A percentile compares a stretch with the other conserved stretches of the same genome.
Conservation (phyloP, 64 coral and sea anemone species). For the Montipora cactus region DNA sequence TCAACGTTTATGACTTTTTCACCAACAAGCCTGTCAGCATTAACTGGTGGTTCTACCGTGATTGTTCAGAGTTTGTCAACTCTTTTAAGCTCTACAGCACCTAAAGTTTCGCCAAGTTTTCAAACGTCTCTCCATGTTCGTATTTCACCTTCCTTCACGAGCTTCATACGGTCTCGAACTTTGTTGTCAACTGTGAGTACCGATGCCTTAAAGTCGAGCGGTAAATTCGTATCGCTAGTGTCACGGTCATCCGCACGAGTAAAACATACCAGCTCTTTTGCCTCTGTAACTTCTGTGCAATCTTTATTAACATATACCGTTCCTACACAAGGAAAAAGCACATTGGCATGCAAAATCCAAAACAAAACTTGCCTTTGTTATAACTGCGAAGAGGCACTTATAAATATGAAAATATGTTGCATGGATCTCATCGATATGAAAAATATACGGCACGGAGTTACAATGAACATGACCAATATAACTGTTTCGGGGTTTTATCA, state of each 20-base stretch:
- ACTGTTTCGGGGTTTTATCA: constrained; percentile 44
- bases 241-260: background rate
- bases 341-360: constrained; percentile 31
- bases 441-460: constrained; percentile 60
- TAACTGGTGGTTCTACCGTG: too few relatives aligned
- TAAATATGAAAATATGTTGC: constrained; percentile 66
- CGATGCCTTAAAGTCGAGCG: background rate
- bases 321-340: background rate
- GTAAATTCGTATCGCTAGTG: background rate
- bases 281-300: background rate
- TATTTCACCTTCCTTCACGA: background rate
- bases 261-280: background rate
- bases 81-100: background rate
- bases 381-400: constrained; percentile 69
- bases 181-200: background rate
- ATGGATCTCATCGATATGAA: constrained; percentile 47
- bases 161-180: background rate
- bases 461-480: constrained; percentile 49
- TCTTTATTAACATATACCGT: background rate
- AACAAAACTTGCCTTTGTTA: constrained; percentile 72
- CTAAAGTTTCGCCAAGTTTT: background rate
- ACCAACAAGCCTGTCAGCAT: background rate
- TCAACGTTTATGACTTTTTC: background rate
- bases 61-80: background rate
- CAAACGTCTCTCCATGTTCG: background rate